Base-by-base conservation (phyloP, 2,888 invertebrate genomes). In the Stenodera caucasica region DNA sequence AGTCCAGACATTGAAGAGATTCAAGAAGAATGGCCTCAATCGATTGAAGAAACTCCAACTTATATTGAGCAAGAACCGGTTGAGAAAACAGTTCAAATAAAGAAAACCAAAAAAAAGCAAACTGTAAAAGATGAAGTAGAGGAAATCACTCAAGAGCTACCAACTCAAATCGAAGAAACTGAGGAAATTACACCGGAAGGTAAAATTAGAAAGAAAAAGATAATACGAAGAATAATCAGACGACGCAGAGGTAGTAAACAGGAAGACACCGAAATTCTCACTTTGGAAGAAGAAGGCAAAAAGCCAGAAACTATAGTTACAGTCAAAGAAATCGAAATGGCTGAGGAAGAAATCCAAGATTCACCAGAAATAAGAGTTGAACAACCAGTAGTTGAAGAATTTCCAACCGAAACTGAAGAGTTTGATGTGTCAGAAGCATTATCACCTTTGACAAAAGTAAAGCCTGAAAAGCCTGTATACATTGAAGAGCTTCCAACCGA, bases 241-340 rank as follows among this genome's bases (percentile, higher is more conserved):
- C 67, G 68, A 62, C 69, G 63, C 49, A 55, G 55, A 30, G 68
- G 59, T 18, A 60, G 63, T 57, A 59, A 70, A 50, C 58, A 79
- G 49, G 70, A 77, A 70, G 68, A 80, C 62, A 70, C 77, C 67
- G 21, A 82, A 71, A 77, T 81, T 70, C 71, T 73, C 11, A 76
- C 72, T 0, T 72, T 77, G 50, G 78, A 80, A 64, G 81, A 80
- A 62, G 80, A 80, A 57, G 79, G 81, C 49, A 79, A 76, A 69
- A 68, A 80, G 74, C 73, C 82, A 69, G 70, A 80, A 67, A 72
- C 78, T 55, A 65, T 78, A 9, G 76, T 81, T 66, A 70, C 79
- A 37, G 76, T 74, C 54, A 33, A 45, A 50, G 33, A 37, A 32
- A 18, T 5, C 7, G 79, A 63, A 64, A 77, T 8, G 80, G 73